These are phyloP conservation scores for Lepus townsendii DNA, from an alignment of 2,797 vertebrate species.

Conservation along the genomic window DNA sequence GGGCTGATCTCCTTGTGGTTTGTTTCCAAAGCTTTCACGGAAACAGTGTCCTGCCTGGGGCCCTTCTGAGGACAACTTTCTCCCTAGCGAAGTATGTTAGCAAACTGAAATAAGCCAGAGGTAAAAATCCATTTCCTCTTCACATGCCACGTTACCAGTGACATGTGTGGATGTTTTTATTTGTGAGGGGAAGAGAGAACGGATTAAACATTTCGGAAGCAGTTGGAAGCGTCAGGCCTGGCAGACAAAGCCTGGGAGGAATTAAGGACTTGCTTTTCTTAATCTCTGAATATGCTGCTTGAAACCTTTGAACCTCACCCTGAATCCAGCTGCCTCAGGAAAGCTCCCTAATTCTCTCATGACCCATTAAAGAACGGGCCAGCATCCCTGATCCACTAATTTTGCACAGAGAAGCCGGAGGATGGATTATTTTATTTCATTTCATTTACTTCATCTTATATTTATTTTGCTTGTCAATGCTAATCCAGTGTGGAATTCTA, in stretches of 20 bases:
- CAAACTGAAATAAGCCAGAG: background rate
- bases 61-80: background rate
- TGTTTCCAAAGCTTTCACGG: background rate
- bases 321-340: background rate
- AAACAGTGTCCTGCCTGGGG: accelerated
- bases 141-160: background rate
- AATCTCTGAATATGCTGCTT: constrained; percentile 23
- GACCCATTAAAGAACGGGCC: background rate
- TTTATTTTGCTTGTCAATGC: background rate
- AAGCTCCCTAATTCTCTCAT: background rate
- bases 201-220: background rate
- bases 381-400: background rate
- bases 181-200: background rate
- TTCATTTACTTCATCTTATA: background rate
- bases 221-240: background rate
- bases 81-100: background rate
- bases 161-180: background rate
- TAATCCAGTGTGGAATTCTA: background rate
- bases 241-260: background rate
- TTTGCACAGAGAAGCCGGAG: background rate
- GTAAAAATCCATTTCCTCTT: background rate
- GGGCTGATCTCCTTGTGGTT: background rate
- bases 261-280: constrained; percentile 14
- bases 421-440: background rate
- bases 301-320: background rate